Base-by-base conservation (phyloP, 2,888 invertebrate genomes). In the Allolobophora icterica region DNA sequence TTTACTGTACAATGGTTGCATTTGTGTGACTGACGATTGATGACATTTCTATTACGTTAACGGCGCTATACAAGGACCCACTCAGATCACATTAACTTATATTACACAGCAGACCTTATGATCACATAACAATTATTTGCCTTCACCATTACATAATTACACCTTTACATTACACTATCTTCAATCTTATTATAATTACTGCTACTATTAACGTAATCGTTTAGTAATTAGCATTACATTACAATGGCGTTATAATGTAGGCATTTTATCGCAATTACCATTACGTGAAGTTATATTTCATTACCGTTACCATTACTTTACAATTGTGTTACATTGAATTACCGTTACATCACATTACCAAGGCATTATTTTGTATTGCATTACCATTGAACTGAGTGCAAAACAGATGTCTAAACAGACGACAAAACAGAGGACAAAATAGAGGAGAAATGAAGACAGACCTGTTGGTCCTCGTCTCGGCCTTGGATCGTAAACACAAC, bases 381-480 rank as follows among this genome's bases (percentile, higher is more conserved):
- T n/a, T 30, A 71, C 30, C 71, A 8, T 71, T 52, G 52, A 21
- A 24, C 24, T 52, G 52, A 52, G 6, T 1, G 5, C 24, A 13
- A 71, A 17, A 71, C n/a, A n/a, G 71, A 58, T 1, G 30, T 3
- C 4, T 24, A 58, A 4, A 58, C 3, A 30, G 24, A n/a, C 1
- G n/a, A 4, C 15, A 8, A n/a, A 4, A 71, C 8, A 30, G 13
- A 71, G 30, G 71, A 71, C 17, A n/a, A n/a, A 13, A 21, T 1
- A 24, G n/a, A 71, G 52, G 21, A 24, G 4, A 52, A 21, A 52
- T 21, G 24, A 0, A 8, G 42, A 58, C 40, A n/a, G 24, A 91
- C 89, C 91, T 90, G 84, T 38, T 34, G 89, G 91, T 93, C 93
- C 42, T 93, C 93, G 58, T 93, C 93, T 24, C 91, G 89, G 8